These are phyloP conservation scores for Meandrusa payeni DNA, from an alignment of 2,888 invertebrate species.

Conservation along the genomic window DNA sequence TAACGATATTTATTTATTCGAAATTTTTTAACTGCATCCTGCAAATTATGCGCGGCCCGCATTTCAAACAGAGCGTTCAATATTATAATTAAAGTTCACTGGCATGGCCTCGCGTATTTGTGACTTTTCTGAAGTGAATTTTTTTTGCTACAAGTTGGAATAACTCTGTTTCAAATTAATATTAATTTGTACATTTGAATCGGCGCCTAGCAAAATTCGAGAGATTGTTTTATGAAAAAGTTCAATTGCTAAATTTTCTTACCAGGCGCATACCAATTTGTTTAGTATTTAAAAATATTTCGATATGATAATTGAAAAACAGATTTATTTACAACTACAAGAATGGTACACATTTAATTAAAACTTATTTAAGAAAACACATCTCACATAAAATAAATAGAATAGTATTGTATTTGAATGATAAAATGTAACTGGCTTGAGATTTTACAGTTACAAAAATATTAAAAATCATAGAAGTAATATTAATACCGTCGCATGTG, in stretches of 20 bases:
- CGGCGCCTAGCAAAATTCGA: constrained; percentile 10
- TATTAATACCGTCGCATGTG: too few species aligned
- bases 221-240: neutral
- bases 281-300: too few species aligned
- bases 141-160: constrained; percentile 16
- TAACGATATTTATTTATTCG: constrained; percentile 6
- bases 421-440: too few species aligned
- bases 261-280: too few species aligned
- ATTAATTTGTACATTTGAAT: constrained; percentile 14
- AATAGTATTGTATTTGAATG: too few species aligned
- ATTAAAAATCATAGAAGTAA: too few species aligned
- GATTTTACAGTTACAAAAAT: too few species aligned
- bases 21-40: constrained; percentile 4
- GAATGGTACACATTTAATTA: too few species aligned
- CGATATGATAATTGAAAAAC: too few species aligned
- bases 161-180: constrained; percentile 11
- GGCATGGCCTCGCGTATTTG: constrained; percentile 11
- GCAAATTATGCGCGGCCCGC: constrained; percentile 6
- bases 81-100: constrained; percentile 21
- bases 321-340: too few species aligned
- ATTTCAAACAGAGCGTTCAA: constrained; percentile 19
- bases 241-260: constrained; percentile 5
- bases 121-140: constrained; percentile 2
- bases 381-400: too few species aligned
- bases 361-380: too few species aligned